A percentile compares a stretch with the other conserved stretches of the same genome.
Evolutionary conservation across 2,113 vertebrate genomes (phyloP).

Genomic region (Oreochromis aureus): DNA sequence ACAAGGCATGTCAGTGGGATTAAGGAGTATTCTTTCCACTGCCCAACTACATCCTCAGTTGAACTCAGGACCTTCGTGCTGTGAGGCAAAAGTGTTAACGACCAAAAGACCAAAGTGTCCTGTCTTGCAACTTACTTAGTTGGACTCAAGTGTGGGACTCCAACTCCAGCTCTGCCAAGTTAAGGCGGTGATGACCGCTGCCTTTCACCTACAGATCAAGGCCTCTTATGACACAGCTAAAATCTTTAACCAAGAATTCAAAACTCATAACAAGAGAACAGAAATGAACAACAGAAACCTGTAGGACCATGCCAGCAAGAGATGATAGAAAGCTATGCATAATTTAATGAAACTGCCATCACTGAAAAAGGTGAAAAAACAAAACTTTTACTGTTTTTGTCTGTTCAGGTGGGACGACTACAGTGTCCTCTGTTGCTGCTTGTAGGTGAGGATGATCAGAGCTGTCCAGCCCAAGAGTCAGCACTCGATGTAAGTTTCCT

Average conservation of each 20-base stretch:
- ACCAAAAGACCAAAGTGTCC: neutral
- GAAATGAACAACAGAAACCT: neutral
- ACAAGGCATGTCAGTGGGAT: neutral
- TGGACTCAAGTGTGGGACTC: neutral
- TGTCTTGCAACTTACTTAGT: neutral
- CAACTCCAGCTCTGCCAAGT: neutral
- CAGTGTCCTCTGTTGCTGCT: constrained; percentile 67
- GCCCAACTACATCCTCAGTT: neutral
- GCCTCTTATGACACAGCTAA: neutral
- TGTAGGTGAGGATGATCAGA: constrained; percentile 74
- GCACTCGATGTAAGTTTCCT: constrained; percentile 64
- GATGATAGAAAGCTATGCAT: neutral
- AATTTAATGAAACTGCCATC: neutral
- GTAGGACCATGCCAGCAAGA: neutral
- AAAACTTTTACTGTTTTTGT: neutral
- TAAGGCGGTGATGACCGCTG: neutral
- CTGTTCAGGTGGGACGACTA: constrained; percentile 59
- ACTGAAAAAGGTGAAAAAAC: neutral
- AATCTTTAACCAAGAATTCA: neutral
- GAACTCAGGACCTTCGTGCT: neutral
- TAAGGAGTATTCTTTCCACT: neutral
- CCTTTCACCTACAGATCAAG: neutral
- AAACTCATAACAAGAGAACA: neutral
- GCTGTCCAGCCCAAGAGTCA: constrained; percentile 64
- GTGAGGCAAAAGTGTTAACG: neutral